Evolutionary conservation across 2,888 invertebrate species (phyloP).

Genomic region (Coelogynopora nodosa): DNA sequence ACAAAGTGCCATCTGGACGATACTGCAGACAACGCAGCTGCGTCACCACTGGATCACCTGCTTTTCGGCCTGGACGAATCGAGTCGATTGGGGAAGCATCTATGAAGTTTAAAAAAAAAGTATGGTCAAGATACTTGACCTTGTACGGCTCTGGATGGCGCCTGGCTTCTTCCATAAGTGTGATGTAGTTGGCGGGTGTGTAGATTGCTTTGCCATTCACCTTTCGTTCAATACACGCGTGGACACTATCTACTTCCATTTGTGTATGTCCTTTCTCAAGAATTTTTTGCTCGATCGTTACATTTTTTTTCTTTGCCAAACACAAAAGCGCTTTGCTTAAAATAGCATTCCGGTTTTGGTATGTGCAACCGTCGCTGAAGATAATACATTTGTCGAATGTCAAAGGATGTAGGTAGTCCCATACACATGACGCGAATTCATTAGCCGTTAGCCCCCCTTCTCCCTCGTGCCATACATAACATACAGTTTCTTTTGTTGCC

Average conservation of each 20-base stretch:
- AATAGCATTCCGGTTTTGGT: constrained; percentile 48
- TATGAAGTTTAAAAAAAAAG: not conserved
- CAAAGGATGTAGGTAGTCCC: not conserved
- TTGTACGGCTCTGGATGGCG: not conserved
- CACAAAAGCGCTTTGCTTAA: constrained; percentile 46
- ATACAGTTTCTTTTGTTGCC: constrained; percentile 16
- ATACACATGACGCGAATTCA: constrained; percentile 36
- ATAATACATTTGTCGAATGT: constrained; percentile 39
- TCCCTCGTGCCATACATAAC: constrained; percentile 49
- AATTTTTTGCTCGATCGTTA: constrained; percentile 47
- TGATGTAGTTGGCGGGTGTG: not conserved
- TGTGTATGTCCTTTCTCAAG: constrained; percentile 49
- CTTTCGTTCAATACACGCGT: constrained; percentile 47
- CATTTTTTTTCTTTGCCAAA: constrained; percentile 38
- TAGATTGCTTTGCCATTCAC: constrained; percentile 27
- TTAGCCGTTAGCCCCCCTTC: constrained; percentile 47
- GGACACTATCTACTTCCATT: constrained; percentile 49
- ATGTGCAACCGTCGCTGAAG: constrained; percentile 49
- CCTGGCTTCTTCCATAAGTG: not conserved
- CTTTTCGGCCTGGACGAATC: not conserved
- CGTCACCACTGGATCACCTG: constrained; percentile 20
- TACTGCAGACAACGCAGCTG: not conserved
- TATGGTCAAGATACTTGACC: not conserved
- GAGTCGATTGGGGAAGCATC: not conserved
- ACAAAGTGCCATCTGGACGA: not conserved